Evolutionary conservation across 2,113 vertebrate species (phyloP).

Genomic region (Apeltes quadracus): DNA sequence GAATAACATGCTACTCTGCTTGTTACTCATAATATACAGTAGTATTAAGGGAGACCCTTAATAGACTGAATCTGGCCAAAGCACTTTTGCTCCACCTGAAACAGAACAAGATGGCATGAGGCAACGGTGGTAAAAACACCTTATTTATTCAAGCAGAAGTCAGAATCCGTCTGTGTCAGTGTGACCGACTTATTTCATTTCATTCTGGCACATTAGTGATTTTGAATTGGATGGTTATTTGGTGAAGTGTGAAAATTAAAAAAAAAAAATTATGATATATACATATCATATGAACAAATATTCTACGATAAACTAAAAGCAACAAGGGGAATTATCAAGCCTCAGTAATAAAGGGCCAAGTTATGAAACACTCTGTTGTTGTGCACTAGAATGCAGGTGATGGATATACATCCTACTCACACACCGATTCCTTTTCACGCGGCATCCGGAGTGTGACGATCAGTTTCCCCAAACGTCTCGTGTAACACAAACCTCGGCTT

Average conservation of each 20-base stretch:
- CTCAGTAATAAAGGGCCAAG: neutral
- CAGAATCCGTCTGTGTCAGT: conserved; percentile 44
- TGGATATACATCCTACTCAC: neutral
- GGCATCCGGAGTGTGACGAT: neutral
- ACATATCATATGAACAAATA: no score
- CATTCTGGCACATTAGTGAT: no score
- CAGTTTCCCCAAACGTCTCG: conserved; percentile 24
- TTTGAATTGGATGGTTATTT: no score
- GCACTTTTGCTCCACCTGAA: conserved; percentile 18
- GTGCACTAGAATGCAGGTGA: conserved; percentile 25
- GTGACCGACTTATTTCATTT: no score
- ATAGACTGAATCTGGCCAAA: conserved; percentile 18
- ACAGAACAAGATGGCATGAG: conserved; percentile 24
- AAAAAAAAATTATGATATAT: no score
- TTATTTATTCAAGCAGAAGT: conserved; percentile 23
- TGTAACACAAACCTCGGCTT: neutral
- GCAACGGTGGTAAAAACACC: neutral
- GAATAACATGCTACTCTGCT: conserved; percentile 41
- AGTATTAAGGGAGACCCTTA: conserved; percentile 26
- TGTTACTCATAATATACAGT: conserved; percentile 36
- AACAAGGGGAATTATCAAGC: neutral
- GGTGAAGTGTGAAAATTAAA: no score
- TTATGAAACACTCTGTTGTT: neutral
- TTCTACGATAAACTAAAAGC: neutral
- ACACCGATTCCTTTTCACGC: neutral